Evolutionary conservation across 2,797 vertebrate species (phyloP), one percentile per base, ranked within the genome.

Genomic region (Anomalospiza imberbis): DNA sequence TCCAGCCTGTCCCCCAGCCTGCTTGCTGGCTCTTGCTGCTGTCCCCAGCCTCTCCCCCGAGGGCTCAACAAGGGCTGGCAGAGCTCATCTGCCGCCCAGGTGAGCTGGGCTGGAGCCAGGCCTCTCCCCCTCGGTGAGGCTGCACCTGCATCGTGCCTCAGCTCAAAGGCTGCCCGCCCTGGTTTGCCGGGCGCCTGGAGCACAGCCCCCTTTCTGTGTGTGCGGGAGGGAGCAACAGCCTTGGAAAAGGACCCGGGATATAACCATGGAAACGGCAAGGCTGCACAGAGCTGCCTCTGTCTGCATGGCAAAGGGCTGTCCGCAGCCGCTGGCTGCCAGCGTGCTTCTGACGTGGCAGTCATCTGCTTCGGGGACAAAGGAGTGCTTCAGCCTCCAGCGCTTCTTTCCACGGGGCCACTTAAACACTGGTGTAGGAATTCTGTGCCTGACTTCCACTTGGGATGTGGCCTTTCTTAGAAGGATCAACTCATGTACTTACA

Each of bases 211-310:
- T 44, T 14, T 45, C 3, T 22, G 10, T 44, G 73, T 32, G 53
- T 28, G 90, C 8, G 29, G 75, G 57, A 74, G 22, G 65, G 53
- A 85, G 88, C 68, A 1, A 0, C 48, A 24, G 47, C 11, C 63
- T 8, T 54, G 86, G 74, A 12, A 40, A 57, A 85, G 55, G 55
- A 55, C 50, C 78, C 67, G 75, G 81, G 53, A 7, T 60, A 88
- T 84, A 91, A 84, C 94, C 96, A 84, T 93, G 96, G 96, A 84
- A 86, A 94, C 90, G 15, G 60, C n/a, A 28, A 51, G 65, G 17
- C 63, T 71, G 44, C 76, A 58, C 77, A 66, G 86, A 78, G 92
- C 86, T 36, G 88, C 51, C 51, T 88, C 58, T 95, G 93, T 88
- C 20, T 78, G 83, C 79, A 8, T 1, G 80, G 91, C 76, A 31